Conservation (phyloP, 35 echinoderm and acorn worm genomes). For the Holothuria glaberrima region DNA sequence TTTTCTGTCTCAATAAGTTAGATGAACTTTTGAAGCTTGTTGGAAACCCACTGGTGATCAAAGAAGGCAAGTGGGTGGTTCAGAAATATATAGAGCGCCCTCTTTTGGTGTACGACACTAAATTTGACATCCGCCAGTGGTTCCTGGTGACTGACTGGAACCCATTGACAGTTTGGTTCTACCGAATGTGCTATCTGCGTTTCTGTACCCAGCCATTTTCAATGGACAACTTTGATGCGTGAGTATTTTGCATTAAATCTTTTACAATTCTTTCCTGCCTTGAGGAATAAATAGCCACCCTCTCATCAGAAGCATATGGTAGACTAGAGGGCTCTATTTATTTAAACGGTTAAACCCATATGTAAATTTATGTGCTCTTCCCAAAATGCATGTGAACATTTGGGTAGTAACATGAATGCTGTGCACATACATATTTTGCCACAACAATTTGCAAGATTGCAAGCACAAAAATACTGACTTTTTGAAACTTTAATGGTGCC, state of each 20-base stretch:
- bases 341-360: no score
- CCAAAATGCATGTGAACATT: no score
- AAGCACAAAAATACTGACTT: no score
- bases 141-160: conserved; percentile 99
- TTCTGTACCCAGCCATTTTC: conserved; percentile 94
- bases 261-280: no score
- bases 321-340: no score
- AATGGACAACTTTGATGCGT: conserved; percentile 79
- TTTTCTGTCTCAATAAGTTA: conserved; percentile 92
- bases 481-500: no score
- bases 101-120: conserved; percentile 93
- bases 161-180: conserved; percentile 93
- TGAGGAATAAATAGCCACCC: no score
- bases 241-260: conserved; percentile 43
- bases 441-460: no score
- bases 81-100: conserved; percentile 99
- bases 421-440: no score
- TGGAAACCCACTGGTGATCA: conserved; percentile 77
- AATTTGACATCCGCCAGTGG: conserved; percentile 99
- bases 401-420: no score
- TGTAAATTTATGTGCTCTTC: no score
- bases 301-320: no score
- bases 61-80: conserved; percentile 98
- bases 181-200: conserved; percentile 76
- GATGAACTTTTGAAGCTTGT: conserved; percentile 92